These are phyloP conservation scores for Phortica okadai DNA, from an alignment of 2,888 invertebrate genomes.

Conservation along the genomic window DNA sequence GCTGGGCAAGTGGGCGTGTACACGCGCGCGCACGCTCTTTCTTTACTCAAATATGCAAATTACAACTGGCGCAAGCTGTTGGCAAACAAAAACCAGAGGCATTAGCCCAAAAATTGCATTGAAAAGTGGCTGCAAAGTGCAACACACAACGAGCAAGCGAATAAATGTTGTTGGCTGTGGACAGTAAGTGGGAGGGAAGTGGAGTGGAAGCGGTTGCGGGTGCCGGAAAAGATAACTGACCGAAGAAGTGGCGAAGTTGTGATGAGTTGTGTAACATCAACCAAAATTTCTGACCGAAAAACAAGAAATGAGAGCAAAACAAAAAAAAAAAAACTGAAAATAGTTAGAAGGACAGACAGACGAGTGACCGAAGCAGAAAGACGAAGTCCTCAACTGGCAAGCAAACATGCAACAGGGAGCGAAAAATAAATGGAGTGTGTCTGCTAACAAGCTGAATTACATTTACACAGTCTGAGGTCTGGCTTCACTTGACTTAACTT, in stretches of 20 bases:
- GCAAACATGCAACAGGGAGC: conserved; percentile 53
- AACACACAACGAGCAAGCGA: conserved; percentile 23
- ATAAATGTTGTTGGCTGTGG: not conserved
- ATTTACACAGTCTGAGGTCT: conserved; percentile 52
- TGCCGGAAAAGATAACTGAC: not conserved
- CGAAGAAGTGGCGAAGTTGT: conserved; percentile 3
- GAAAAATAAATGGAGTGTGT: conserved; percentile 69
- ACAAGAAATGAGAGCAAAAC: not conserved
- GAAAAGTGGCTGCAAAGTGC: conserved; percentile 33
- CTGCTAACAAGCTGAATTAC: conserved; percentile 58
- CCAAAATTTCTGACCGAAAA: not conserved
- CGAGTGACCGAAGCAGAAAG: not conserved
- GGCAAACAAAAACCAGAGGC: conserved; percentile 36
- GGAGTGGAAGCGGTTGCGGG: not conserved
- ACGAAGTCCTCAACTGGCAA: conserved; percentile 1
- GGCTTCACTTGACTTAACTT: not conserved
- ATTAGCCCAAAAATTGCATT: conserved; percentile 58
- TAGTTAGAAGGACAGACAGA: conserved; percentile 6
- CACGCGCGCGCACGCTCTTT: not conserved
- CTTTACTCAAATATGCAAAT: conserved; percentile 63
- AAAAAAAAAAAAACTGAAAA: conserved; percentile 8
- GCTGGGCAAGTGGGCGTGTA: conserved; percentile 24
- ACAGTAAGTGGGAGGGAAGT: not conserved
- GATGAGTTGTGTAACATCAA: not conserved
- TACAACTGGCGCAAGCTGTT: conserved; percentile 44